These are phyloP conservation scores for Bostrychus sinensis DNA, from an alignment of 2,113 vertebrate species.

Conservation along the genomic window DNA sequence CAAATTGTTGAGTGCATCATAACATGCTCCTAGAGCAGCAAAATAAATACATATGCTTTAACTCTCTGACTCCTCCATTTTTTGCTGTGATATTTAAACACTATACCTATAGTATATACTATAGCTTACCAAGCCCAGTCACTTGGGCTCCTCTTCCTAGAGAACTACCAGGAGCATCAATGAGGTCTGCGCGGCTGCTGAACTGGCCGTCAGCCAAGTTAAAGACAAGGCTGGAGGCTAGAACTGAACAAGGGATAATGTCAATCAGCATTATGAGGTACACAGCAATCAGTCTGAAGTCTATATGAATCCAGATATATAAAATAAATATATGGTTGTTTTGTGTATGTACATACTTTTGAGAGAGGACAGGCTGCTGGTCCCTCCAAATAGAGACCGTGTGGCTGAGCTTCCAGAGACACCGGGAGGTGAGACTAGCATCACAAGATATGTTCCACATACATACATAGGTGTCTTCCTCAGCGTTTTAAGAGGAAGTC, in stretches of 20 bases:
- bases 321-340: background rate
- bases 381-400: constrained; percentile 94
- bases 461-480: constrained; percentile 95
- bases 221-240: constrained; percentile 94
- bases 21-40: constrained; percentile 86
- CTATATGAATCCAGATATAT: background rate
- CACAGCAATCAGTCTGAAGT: background rate
- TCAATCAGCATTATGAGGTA: background rate
- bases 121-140: constrained; percentile 90
- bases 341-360: constrained; percentile 87
- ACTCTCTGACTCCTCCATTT: background rate
- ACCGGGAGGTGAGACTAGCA: constrained; percentile 94
- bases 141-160: constrained; percentile 95
- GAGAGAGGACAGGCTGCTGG: constrained; percentile 93
- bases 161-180: constrained; percentile 95
- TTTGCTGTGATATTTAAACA: background rate
- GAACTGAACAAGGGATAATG: constrained; percentile 76
- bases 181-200: constrained; percentile 92
- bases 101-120: too few relatives aligned
- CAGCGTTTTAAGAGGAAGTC: constrained; percentile 92
- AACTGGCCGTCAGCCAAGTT: constrained; percentile 95
- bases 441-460: constrained; percentile 94
- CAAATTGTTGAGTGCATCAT: constrained; percentile 96
- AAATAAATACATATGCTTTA: background rate
- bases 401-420: constrained; percentile 97